These are phyloP conservation scores for Cabera pusaria DNA, from an alignment of 2,888 invertebrate genomes.

Conservation along the genomic window DNA sequence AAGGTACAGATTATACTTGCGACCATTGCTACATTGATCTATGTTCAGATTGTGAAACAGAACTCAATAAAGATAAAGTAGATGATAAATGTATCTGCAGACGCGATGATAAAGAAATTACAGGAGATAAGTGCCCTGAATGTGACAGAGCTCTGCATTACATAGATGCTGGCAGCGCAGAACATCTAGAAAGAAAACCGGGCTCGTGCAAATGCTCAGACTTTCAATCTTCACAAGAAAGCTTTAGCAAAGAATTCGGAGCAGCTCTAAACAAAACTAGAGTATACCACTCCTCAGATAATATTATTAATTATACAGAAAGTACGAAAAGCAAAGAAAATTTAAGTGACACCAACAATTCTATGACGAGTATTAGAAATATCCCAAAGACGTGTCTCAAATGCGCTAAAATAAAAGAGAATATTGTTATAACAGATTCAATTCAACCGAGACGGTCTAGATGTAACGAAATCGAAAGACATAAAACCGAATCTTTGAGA, in stretches of 20 bases:
- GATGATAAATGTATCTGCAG: slow-evolving; percentile 60
- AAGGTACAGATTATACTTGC: slow-evolving; percentile 72
- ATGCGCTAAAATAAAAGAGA: slow-evolving; percentile 78
- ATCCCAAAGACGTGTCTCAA: slow-evolving; percentile 74
- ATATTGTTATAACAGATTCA: slow-evolving; percentile 67
- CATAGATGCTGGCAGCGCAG: slow-evolving; percentile 68
- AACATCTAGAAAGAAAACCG: slow-evolving; percentile 65
- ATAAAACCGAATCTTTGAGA: slow-evolving; percentile 68
- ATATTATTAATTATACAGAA: slow-evolving; percentile 68
- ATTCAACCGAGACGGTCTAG: slow-evolving; percentile 62
- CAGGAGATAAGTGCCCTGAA: slow-evolving; percentile 67
- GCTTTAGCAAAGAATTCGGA: slow-evolving; percentile 65
- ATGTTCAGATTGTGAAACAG: slow-evolving; percentile 72
- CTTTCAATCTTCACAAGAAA: slow-evolving; percentile 76
- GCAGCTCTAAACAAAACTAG: slow-evolving; percentile 65
- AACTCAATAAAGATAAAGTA: slow-evolving; percentile 54
- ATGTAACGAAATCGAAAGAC: slow-evolving; percentile 60
- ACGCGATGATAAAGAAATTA: slow-evolving; percentile 44
- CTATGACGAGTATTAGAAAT: slow-evolving; percentile 57
- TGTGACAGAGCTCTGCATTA: slow-evolving; percentile 70
- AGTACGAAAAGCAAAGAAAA: slow-evolving; percentile 64
- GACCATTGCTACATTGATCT: slow-evolving; percentile 72
- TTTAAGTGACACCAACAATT: slow-evolving; percentile 58
- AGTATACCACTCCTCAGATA: slow-evolving; percentile 75
- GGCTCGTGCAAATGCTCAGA: slow-evolving; percentile 67